Conservation (phyloP, 2,797 vertebrate species). For the Chiroxiphia lanceolata region DNA sequence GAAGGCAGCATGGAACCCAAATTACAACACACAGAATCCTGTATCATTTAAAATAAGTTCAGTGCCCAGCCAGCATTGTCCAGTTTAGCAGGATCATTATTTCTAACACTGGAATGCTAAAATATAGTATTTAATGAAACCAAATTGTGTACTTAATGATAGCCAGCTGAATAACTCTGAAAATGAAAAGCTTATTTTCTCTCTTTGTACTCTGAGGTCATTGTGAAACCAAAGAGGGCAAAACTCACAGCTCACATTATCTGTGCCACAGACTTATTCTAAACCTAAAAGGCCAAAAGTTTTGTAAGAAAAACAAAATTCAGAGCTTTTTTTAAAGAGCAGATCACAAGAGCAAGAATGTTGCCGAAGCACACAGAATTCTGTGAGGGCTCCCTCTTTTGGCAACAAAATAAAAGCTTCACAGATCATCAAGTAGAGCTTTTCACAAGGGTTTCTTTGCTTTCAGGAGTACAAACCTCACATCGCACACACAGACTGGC, state of each 20-base stretch:
- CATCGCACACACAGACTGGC: not conserved
- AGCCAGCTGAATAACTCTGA: not conserved
- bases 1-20: not conserved
- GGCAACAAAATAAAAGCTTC: constrained; percentile 26
- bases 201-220: not conserved
- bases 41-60: not conserved
- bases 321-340: not conserved
- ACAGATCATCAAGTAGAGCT: not conserved
- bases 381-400: constrained; percentile 68
- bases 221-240: not conserved
- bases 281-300: not conserved
- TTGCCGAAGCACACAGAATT: not conserved
- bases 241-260: not conserved
- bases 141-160: not conserved
- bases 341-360: not conserved
- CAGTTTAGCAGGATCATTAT: not conserved
- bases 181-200: not conserved
- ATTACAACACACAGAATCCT: not conserved
- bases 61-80: not conserved
- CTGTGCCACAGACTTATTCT: not conserved
- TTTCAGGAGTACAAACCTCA: not conserved
- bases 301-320: not conserved
- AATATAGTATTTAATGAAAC: not conserved
- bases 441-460: not conserved
- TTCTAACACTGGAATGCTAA: not conserved